Percentiles rank a stretch among this genome's conserved stretches.
Evolutionary conservation across 1,140 invertebrate species (phyloP).

Genomic region (Eueides isabella): DNA sequence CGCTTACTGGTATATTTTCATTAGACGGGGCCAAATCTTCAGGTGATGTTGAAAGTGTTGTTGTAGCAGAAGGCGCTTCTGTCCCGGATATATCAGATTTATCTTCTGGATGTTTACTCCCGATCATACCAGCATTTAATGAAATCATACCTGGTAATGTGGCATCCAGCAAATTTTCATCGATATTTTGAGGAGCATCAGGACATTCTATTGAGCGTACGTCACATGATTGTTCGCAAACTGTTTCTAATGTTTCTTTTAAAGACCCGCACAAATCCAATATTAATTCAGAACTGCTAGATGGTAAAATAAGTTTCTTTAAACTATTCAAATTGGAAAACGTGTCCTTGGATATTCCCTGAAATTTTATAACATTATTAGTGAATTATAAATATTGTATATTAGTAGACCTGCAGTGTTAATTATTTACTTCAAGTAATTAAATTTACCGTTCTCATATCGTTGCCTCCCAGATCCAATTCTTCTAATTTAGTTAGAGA

Average conservation of each 20-base stretch:
- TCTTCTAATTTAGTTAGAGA: slow-evolving; percentile 69
- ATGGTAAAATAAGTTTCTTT: slow-evolving; percentile 58
- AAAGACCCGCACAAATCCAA: slow-evolving; percentile 57
- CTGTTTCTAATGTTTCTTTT: slow-evolving; percentile 54
- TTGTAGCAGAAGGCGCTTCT: slow-evolving; percentile 19
- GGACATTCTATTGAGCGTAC: slow-evolving; percentile 54
- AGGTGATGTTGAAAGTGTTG: slow-evolving; percentile 28
- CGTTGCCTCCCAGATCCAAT: slow-evolving; percentile 73
- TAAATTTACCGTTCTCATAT: slow-evolving; percentile 68
- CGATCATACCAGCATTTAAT: slow-evolving; percentile 29
- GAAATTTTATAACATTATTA: slow-evolving; percentile 45
- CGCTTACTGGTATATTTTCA: slow-evolving; percentile 40
- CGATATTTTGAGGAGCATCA: slow-evolving; percentile 49
- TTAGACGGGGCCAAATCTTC: slow-evolving; percentile 12
- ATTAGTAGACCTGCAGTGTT: background rate
- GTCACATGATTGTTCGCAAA: slow-evolving; percentile 63
- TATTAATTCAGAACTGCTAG: slow-evolving; percentile 47
- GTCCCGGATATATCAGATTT: slow-evolving; percentile 1
- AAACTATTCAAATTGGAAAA: slow-evolving; percentile 63
- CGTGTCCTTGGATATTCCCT: slow-evolving; percentile 54
- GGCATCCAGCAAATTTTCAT: slow-evolving; percentile 54
- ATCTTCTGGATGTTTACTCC: slow-evolving; percentile 28
- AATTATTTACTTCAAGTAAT: background rate
- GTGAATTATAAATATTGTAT: slow-evolving; percentile 23
- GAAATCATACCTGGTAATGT: slow-evolving; percentile 58